Conservation (phyloP, 2,113 vertebrate genomes). For the Amia ocellicauda region DNA sequence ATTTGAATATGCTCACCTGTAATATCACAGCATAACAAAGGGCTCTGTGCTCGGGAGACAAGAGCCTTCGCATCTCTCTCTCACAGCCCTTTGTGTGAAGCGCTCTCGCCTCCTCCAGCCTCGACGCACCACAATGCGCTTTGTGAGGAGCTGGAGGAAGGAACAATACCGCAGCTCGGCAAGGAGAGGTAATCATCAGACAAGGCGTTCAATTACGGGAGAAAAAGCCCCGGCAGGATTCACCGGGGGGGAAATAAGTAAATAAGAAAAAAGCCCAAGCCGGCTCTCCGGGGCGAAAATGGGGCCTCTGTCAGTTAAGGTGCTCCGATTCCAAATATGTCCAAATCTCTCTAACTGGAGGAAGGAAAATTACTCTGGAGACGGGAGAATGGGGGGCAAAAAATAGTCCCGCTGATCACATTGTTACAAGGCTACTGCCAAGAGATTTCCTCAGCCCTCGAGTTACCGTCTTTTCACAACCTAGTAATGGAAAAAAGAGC, state of each 20-base stretch:
- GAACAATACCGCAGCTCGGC: constrained; percentile 6
- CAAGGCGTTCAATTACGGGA: neutral
- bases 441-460: too few species aligned
- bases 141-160: constrained; percentile 1
- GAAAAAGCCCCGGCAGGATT: neutral
- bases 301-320: neutral
- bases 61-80: neutral
- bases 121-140: neutral
- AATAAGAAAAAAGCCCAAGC: neutral
- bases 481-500: too few species aligned
- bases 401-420: too few species aligned
- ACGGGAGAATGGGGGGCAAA: too few species aligned
- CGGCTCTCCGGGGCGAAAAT: neutral
- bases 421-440: too few species aligned
- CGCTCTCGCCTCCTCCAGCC: neutral
- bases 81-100: constrained; percentile 6
- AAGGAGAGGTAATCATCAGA: constrained; percentile 13
- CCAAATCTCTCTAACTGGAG: too few species aligned
- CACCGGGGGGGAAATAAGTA: too few species aligned
- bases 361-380: too few species aligned
- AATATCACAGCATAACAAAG: constrained; percentile 13
- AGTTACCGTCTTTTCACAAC: too few species aligned
- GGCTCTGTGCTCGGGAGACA: neutral
- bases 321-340: neutral
- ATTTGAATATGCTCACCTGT: neutral